Evolutionary conservation across 2,113 vertebrate genomes (phyloP).

Genomic region (Murina feae): DNA sequence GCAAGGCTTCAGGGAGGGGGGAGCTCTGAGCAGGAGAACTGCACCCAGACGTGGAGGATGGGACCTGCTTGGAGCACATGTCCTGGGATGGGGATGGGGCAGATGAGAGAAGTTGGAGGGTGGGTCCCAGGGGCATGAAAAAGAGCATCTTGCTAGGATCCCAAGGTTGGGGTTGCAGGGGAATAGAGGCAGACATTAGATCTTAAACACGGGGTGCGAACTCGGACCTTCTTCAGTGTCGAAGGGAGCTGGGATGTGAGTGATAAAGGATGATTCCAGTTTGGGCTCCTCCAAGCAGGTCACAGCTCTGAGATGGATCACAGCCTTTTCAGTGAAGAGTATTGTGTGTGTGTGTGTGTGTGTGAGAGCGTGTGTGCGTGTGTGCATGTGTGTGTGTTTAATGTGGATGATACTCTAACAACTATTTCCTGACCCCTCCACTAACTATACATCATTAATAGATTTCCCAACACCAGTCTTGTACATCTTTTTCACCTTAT

Average conservation of each 20-base stretch:
- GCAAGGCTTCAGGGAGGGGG: neutral
- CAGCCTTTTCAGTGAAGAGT: neutral
- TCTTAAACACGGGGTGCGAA: neutral
- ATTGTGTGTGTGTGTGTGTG: neutral
- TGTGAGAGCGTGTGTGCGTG: neutral
- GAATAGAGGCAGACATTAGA: neutral
- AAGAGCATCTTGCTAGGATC: too few species aligned
- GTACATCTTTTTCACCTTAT: neutral
- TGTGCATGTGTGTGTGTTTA: neutral
- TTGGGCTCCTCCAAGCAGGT: neutral
- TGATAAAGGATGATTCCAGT: neutral
- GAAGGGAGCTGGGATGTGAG: neutral
- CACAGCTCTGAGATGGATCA: neutral
- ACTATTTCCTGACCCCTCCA: neutral
- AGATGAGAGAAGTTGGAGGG: neutral
- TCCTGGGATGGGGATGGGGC: rapidly evolving
- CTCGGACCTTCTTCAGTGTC: neutral
- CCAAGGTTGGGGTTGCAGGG: neutral
- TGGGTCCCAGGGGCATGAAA: rapidly evolving
- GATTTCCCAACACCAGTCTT: neutral
- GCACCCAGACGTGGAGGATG: rapidly evolving
- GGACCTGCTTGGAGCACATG: rapidly evolving
- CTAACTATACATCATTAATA: neutral
- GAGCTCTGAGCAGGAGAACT: neutral
- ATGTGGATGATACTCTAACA: neutral